Evolutionary conservation across 2,113 vertebrate species (phyloP).

Genomic region (Myotis lucifugus): DNA sequence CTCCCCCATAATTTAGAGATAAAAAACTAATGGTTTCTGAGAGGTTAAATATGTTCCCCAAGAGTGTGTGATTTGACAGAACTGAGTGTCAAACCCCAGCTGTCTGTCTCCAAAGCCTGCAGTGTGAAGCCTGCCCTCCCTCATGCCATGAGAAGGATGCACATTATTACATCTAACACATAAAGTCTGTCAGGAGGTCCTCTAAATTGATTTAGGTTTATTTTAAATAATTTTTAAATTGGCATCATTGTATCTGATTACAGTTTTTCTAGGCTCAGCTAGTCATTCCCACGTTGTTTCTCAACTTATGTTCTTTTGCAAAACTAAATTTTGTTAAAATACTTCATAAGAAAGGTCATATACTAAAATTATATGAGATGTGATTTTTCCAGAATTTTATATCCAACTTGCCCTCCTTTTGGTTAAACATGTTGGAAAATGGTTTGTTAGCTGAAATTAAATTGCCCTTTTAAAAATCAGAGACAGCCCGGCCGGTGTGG

Average conservation of each 20-base stretch:
- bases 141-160: background rate
- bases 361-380: background rate
- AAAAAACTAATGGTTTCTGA: background rate
- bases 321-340: conserved; percentile 15
- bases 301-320: background rate
- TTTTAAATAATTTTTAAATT: conserved; percentile 15
- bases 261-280: background rate
- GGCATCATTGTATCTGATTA: background rate
- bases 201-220: background rate
- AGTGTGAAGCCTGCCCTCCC: background rate
- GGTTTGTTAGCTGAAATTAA: conserved; percentile 1
- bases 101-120: background rate
- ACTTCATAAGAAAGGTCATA: background rate
- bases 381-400: background rate
- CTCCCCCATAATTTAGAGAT: background rate
- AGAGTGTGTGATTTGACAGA: too few relatives aligned
- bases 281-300: background rate
- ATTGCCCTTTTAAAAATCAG: conserved; percentile 7
- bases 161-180: background rate
- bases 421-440: background rate
- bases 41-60: background rate
- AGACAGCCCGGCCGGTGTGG: background rate
- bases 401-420: background rate
- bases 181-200: background rate
- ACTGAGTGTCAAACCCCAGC: background rate